Evolutionary conservation across 2,888 invertebrate species (phyloP), one percentile per base, ranked within the genome.

Genomic region (Eupithecia subfuscata): DNA sequence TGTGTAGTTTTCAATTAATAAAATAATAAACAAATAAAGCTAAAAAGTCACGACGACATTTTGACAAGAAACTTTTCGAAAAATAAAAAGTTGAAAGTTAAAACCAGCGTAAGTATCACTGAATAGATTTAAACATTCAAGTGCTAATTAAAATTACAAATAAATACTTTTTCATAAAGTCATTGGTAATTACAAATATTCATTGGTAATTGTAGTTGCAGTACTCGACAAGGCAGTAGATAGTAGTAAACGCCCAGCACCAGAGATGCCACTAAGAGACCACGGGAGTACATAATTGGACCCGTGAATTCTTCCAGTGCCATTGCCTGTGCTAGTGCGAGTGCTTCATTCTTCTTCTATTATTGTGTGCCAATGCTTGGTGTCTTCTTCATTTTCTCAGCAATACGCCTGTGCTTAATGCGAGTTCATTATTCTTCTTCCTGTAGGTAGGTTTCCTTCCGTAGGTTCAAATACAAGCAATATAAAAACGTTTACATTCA

Each of bases 231-330:
- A 22, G 1, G 3, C 11, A 22, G 22, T 22, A 11, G 9, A 18
- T 5, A 64, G 64, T 64, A n/a, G 65, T 12, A 37, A 60, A 37
- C 65, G 65, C 92, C 52, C 92, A 94, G 89, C 95, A 95, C 95
- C 89, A 95, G 95, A 94, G 96, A 96, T 96, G 96, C 96, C 96
- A 96, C 96, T 96, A 96, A 96, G 96, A 96, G 96, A 95, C 94
- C 96, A 96, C 96, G 96, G 96, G 96, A 90, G 87, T 92, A 87
- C 85, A 84, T 84, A 94, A 95, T 91, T 87, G 91, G 96, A 96
- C 97, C 97, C 97, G 97, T 97, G 97, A 97, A 97, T 97, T 97
- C 97, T 97, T 97, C 97, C 97, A 97, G 97, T 97, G 97, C 97
- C 97, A 97, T 97, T 97, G 96, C 96, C 96, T 96, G 96, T 95